These are phyloP conservation scores for Sigmodon hispidus DNA, from an alignment of 2,113 vertebrate species.

Conservation along the genomic window DNA sequence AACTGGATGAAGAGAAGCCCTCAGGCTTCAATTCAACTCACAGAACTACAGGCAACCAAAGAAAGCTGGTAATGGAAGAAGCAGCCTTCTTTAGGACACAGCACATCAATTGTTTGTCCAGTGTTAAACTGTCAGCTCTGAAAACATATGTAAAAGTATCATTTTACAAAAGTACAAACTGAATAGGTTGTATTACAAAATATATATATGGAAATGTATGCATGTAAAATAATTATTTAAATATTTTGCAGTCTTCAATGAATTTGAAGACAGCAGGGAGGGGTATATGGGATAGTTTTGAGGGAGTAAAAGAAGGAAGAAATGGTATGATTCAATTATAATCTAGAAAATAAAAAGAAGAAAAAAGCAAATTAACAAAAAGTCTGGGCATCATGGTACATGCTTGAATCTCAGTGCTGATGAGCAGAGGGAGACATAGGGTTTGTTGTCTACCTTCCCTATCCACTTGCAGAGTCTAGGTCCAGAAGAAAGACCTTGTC, in stretches of 20 bases:
- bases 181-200: not conserved
- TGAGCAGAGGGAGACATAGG: no score
- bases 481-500: not conserved
- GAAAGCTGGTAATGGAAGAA: not conserved
- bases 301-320: not conserved
- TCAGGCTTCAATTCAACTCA: not conserved
- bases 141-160: not conserved
- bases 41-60: not conserved
- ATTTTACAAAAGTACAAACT: not conserved
- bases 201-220: not conserved
- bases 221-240: not conserved
- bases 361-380: not conserved
- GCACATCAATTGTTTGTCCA: no score
- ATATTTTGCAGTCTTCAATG: no score
- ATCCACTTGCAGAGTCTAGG: not conserved
- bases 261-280: not conserved
- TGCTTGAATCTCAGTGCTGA: no score
- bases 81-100: not conserved
- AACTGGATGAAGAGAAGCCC: not conserved
- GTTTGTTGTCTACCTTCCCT: not conserved
- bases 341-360: not conserved
- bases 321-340: not conserved
- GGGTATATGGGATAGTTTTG: not conserved
- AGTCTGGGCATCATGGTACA: not conserved
- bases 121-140: not conserved